Evolutionary conservation across 2,888 invertebrate species (phyloP).

Genomic region (Caenorhabditis japonica): DNA sequence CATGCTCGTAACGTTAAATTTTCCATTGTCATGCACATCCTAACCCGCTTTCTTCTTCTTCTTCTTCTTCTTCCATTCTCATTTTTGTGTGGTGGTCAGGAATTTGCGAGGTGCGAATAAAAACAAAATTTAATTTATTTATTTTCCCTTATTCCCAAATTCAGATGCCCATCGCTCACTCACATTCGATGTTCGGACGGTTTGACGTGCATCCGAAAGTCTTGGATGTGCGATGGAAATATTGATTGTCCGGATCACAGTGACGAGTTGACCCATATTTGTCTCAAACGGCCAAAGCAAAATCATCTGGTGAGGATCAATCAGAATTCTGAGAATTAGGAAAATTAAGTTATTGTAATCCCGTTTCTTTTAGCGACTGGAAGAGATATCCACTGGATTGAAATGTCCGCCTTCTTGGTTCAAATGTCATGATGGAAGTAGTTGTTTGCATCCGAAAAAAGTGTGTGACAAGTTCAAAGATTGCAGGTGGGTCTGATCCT

Average conservation of each 20-base stretch:
- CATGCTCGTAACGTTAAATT: too few relatives aligned
- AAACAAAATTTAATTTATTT: too few relatives aligned
- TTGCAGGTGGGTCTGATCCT: too few relatives aligned
- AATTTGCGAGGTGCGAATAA: constrained; percentile 2
- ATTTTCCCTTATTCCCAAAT: background rate
- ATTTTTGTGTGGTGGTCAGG: background rate
- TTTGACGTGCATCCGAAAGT: constrained; percentile 57
- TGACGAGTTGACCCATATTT: constrained; percentile 58
- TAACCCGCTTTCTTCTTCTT: background rate
- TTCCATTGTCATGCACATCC: too few relatives aligned
- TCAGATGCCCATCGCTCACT: constrained; percentile 46
- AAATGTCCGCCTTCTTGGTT: constrained; percentile 63
- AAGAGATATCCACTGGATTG: constrained; percentile 26
- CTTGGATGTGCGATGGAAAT: constrained; percentile 65
- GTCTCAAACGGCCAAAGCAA: constrained; percentile 42
- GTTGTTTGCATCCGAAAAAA: constrained; percentile 47
- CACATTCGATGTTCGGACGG: constrained; percentile 57
- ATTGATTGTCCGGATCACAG: constrained; percentile 62
- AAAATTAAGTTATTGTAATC: too few relatives aligned
- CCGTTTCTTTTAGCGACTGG: constrained; percentile 29
- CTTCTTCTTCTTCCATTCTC: background rate
- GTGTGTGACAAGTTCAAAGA: constrained; percentile 60
- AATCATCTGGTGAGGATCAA: constrained; percentile 25
- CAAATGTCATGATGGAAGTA: constrained; percentile 56
- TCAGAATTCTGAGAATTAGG: too few relatives aligned